Percentiles rank a stretch among this genome's conserved stretches.
Conservation (phyloP, 2,113 vertebrate genomes). For the Melanocharis versteri region DNA sequence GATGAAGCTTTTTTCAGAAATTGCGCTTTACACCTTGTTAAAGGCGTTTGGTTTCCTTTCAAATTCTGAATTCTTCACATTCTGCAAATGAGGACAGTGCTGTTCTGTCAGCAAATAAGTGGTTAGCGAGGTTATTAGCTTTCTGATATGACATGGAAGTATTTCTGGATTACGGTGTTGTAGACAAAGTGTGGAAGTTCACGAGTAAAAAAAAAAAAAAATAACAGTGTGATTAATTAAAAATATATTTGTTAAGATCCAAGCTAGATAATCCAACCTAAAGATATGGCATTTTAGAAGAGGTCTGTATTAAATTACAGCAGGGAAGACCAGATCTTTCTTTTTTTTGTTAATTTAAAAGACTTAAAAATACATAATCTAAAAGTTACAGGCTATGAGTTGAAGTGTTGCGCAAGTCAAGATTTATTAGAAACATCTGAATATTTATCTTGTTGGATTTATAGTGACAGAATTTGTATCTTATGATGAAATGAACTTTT, state of each 20-base stretch:
- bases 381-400: background rate
- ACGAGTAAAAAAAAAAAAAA: background rate
- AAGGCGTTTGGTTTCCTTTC: background rate
- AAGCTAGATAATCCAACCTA: background rate
- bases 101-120: constrained; percentile 5
- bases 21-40: constrained; percentile 16
- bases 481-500: background rate
- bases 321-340: background rate
- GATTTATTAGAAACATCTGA: background rate
- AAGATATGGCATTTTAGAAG: background rate
- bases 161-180: background rate
- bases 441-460: background rate
- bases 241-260: background rate
- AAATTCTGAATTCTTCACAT: background rate
- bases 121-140: background rate
- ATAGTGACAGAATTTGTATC: background rate
- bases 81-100: background rate
- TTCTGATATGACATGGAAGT: background rate
- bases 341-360: background rate
- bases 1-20: background rate
- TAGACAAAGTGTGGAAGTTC: background rate
- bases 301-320: background rate
- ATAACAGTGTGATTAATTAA: background rate
- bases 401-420: background rate
- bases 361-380: background rate